Conservation (phyloP, 2,888 invertebrate species). For the Volucella zonaria region DNA sequence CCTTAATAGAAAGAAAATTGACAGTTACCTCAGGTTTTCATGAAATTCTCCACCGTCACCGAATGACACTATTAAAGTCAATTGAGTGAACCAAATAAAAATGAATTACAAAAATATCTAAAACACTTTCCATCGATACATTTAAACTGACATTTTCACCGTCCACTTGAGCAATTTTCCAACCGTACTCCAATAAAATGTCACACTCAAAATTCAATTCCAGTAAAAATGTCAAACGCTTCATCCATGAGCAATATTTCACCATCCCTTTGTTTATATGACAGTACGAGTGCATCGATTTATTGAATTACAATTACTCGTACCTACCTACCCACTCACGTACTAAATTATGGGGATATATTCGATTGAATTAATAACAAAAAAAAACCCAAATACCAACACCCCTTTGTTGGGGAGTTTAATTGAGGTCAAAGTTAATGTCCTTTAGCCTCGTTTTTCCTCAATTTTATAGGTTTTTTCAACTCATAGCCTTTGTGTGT, state of each 20-base stretch:
- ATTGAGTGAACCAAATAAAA: too few species aligned
- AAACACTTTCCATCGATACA: too few species aligned
- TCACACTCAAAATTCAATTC: conserved; percentile 31
- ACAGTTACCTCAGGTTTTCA: too few species aligned
- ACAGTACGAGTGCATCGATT: conserved; percentile 37
- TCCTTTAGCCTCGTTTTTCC: conserved; percentile 5
- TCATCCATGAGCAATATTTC: conserved; percentile 16
- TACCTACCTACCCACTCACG: conserved; percentile 16
- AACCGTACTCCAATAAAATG: background rate
- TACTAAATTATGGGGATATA: conserved; percentile 57
- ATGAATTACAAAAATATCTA: too few species aligned
- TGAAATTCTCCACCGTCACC: too few species aligned
- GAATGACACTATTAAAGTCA: too few species aligned
- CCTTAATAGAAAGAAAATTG: too few species aligned
- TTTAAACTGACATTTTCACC: too few species aligned
- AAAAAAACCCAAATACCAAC: conserved; percentile 16
- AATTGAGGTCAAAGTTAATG: conserved; percentile 56
- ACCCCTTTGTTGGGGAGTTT: conserved; percentile 15
- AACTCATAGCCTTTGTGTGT: background rate
- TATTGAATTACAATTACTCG: conserved; percentile 39
- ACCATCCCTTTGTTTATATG: conserved; percentile 12
- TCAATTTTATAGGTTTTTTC: background rate
- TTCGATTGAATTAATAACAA: conserved; percentile 49
- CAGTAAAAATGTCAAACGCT: conserved; percentile 37
- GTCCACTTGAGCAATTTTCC: too few species aligned